These are phyloP conservation scores for Helicolenus hilgendorfi DNA, from an alignment of 2,797 vertebrate species.

Conservation along the genomic window DNA sequence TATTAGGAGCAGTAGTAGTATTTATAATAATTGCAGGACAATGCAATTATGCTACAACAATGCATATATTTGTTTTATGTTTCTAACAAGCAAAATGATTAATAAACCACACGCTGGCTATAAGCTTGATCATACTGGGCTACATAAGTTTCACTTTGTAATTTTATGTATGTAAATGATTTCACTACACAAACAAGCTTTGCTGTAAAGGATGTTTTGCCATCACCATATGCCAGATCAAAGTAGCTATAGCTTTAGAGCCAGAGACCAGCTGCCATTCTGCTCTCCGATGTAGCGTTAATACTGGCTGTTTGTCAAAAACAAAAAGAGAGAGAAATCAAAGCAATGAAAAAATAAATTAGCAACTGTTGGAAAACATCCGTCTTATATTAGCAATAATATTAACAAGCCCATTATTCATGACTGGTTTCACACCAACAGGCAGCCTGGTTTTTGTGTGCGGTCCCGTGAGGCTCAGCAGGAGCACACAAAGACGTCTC, in stretches of 20 bases:
- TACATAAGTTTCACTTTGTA: not conserved
- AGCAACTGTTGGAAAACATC: not conserved
- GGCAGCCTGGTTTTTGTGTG: not conserved
- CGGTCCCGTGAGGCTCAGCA: not conserved
- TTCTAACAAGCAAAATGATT: not conserved
- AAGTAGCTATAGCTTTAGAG: slow-evolving; percentile 5
- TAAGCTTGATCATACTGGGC: not conserved
- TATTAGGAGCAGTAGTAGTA: not conserved
- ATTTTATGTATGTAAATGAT: not conserved
- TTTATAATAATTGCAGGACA: not conserved
- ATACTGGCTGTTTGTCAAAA: slow-evolving; percentile 1
- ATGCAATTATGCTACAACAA: not conserved
- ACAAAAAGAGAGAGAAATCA: not conserved
- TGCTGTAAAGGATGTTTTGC: not conserved
- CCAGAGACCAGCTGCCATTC: slow-evolving; percentile 5
- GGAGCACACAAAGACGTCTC: not conserved
- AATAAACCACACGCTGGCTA: not conserved
- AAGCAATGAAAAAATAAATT: not conserved
- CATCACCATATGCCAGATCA: slow-evolving; percentile 11
- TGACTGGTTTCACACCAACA: not conserved
- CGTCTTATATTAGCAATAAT: not conserved
- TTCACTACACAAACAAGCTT: not conserved
- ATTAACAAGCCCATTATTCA: not conserved
- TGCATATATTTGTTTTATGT: not conserved
- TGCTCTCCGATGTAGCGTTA: not conserved